phyloP scores from a whole-genome alignment of 2,797 vertebrate species.

The Enteromius unitaeniatus region DNA sequence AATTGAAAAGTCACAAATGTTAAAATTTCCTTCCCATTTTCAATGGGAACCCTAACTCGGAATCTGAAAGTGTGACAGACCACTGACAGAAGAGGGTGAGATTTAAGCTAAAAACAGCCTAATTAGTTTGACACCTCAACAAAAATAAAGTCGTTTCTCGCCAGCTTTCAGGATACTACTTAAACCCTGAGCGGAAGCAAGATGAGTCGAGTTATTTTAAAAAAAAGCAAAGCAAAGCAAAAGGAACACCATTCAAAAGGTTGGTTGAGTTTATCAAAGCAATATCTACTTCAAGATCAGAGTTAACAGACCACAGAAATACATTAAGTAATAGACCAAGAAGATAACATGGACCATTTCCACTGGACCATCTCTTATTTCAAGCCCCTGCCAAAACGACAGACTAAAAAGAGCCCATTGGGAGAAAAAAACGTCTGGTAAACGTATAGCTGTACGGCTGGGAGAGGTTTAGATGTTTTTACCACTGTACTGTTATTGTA shows the following conservation, averaged over 20 bases:
- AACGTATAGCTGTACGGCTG: background rate
- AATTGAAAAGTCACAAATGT: too few species aligned
- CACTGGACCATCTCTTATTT: constrained; percentile 44
- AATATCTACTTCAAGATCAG: constrained; percentile 21
- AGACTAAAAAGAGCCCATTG: constrained; percentile 28
- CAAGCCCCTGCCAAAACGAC: background rate
- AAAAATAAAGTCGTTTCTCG: background rate
- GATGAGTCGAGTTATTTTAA: background rate
- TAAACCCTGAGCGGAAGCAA: background rate
- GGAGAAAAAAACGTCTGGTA: background rate
- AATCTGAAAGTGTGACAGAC: background rate
- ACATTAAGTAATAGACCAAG: constrained; percentile 46
- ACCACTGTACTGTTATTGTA: constrained; percentile 5
- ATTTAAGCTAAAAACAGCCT: background rate
- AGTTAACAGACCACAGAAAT: constrained; percentile 41
- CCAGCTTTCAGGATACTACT: background rate
- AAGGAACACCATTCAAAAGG: background rate
- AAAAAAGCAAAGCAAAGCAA: background rate
- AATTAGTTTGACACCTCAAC: too few species aligned
- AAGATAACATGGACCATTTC: constrained; percentile 41
- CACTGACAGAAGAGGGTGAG: background rate
- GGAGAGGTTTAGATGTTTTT: constrained; percentile 12
- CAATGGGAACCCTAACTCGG: background rate
- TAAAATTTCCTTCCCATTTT: background rate
- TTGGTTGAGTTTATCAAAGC: constrained; percentile 24